Conservation (phyloP, 2,113 vertebrate genomes). For the Tapirus terrestris region DNA sequence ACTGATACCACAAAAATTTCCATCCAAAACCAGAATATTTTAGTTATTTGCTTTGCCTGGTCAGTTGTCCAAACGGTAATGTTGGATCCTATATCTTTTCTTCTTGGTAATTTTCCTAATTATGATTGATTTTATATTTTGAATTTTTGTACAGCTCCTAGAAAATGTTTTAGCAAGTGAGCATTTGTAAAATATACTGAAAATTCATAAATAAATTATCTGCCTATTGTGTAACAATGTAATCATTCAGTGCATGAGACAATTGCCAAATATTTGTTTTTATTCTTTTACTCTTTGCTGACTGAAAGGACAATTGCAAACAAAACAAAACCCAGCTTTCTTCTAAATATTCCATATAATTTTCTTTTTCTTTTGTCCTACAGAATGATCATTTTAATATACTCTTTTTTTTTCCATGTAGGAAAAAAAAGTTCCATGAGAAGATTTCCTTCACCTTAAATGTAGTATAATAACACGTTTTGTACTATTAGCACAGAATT, state of each 20-base stretch:
- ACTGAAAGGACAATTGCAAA: not conserved
- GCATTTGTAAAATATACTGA: not conserved
- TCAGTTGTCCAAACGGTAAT: not conserved
- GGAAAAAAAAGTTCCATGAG: too few relatives aligned
- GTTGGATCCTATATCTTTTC: not conserved
- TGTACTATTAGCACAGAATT: not conserved
- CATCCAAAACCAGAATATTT: not conserved
- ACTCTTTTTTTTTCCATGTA: not conserved
- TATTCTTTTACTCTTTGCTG: not conserved
- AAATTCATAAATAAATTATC: not conserved
- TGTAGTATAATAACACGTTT: not conserved
- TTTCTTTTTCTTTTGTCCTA: not conserved
- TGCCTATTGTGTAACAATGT: not conserved
- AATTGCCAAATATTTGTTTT: not conserved
- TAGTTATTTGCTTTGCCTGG: not conserved
- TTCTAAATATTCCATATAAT: not conserved
- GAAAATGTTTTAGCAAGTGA: conserved; percentile 34
- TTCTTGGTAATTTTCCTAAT: not conserved
- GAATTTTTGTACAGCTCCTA: not conserved
- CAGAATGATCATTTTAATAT: not conserved
- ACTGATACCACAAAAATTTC: not conserved
- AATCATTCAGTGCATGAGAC: not conserved
- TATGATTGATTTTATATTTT: conserved; percentile 27
- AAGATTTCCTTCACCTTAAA: not conserved
- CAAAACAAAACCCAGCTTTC: not conserved